These are phyloP conservation scores for Euthynnus affinis DNA, from an alignment of 2,797 vertebrate genomes.

Conservation along the genomic window DNA sequence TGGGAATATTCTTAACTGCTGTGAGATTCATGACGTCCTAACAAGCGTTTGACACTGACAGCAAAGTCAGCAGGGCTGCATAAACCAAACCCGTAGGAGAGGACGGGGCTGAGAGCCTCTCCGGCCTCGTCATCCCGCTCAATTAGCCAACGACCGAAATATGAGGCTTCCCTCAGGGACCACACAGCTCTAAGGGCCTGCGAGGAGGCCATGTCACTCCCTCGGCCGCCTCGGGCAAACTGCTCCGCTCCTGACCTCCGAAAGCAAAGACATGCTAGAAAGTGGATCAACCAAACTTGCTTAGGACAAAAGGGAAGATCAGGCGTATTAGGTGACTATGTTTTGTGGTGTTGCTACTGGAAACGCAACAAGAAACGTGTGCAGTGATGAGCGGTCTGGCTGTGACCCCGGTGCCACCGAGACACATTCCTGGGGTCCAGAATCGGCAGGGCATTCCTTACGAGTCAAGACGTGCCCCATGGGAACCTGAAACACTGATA, in stretches of 20 bases:
- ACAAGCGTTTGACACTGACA: conserved; percentile 90
- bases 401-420: conserved; percentile 58
- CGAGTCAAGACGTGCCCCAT: conserved; percentile 77
- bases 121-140: conserved; percentile 82
- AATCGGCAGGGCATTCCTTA: conserved; percentile 78
- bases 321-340: conserved; percentile 9
- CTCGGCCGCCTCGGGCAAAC: conserved; percentile 23
- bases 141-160: conserved; percentile 84
- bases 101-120: conserved; percentile 72
- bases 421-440: conserved; percentile 76
- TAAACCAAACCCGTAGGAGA: conserved; percentile 83
- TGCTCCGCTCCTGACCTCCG: conserved; percentile 22
- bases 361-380: conserved; percentile 49
- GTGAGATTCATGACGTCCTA: conserved; percentile 87
- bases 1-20: conserved; percentile 86
- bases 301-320: conserved; percentile 31
- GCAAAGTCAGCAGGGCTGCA: conserved; percentile 88
- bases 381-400: conserved; percentile 60
- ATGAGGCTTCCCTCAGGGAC: conserved; percentile 79
- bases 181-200: conserved; percentile 61
- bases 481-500: conserved; percentile 74
- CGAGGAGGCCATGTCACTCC: conserved; percentile 25
- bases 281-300: conserved; percentile 17
- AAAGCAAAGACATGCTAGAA: conserved; percentile 18
- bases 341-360: conserved; percentile 60